A percentile compares a stretch with the other conserved stretches of the same genome.
These are phyloP conservation scores for Heliconius aoede DNA, from an alignment of 2,888 invertebrate species.

Conservation along the genomic window DNA sequence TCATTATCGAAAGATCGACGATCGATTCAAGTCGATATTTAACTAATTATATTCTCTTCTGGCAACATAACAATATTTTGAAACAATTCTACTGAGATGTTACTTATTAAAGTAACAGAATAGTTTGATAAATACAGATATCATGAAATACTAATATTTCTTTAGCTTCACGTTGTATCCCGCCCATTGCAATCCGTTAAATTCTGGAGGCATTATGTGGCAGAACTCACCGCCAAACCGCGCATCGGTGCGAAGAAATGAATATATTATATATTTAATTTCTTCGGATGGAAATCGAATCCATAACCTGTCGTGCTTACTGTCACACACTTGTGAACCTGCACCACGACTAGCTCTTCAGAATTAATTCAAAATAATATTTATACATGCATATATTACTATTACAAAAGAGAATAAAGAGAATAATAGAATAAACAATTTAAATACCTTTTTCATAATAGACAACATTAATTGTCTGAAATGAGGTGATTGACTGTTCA, in stretches of 20 bases:
- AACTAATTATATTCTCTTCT: neutral
- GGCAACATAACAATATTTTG: too few relatives aligned
- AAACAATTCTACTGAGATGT: too few relatives aligned
- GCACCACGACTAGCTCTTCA: neutral
- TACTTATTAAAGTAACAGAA: too few relatives aligned
- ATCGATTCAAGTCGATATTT: neutral
- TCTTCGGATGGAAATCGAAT: neutral
- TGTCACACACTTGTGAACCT: neutral
- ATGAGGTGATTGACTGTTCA: conserved; percentile 86
- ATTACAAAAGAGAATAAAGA: too few relatives aligned
- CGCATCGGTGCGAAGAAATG: neutral
- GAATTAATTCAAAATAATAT: too few relatives aligned
- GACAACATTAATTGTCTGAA: conserved; percentile 88
- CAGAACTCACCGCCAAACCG: too few relatives aligned
- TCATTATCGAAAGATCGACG: neutral
- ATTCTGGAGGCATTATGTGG: too few relatives aligned
- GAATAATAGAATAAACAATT: neutral
- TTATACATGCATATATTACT: too few relatives aligned
- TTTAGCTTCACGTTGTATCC: too few relatives aligned
- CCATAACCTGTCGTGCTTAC: neutral
- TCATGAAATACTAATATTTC: too few relatives aligned
- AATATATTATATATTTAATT: neutral
- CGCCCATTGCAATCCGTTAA: too few relatives aligned
- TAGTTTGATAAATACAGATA: too few relatives aligned
- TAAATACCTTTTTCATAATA: conserved; percentile 87